Percentiles rank a stretch among this genome's conserved stretches.
Evolutionary conservation across 2,797 vertebrate species (phyloP).

Genomic region (Onychomys arenicola): DNA sequence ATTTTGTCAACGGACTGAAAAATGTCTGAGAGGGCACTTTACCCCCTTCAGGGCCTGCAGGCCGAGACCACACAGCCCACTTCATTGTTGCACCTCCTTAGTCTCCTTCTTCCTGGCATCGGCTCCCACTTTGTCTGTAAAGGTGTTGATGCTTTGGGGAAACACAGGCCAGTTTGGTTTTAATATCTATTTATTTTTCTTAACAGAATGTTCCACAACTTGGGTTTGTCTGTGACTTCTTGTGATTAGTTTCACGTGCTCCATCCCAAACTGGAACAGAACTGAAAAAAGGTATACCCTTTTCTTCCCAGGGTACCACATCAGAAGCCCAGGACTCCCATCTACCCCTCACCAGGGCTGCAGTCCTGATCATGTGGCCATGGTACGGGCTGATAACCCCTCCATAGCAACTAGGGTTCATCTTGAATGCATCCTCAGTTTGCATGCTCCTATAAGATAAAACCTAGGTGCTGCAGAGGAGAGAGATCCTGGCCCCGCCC

Average conservation of each 20-base stretch:
- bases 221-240: constrained; percentile 40
- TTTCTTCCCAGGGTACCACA: background rate
- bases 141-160: background rate
- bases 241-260: background rate
- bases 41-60: background rate
- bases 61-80: background rate
- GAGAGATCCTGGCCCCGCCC: background rate
- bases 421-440: background rate
- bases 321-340: background rate
- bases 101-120: background rate
- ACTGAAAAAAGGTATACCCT: background rate
- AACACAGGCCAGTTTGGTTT: background rate
- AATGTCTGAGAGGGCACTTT: background rate
- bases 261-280: background rate
- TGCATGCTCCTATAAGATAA: background rate
- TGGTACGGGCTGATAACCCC: background rate
- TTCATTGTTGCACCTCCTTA: background rate
- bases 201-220: background rate
- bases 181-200: background rate
- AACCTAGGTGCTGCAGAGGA: background rate
- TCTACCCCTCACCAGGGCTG: background rate
- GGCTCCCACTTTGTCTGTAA: constrained; percentile 9
- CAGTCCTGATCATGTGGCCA: background rate
- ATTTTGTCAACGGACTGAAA: background rate
- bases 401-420: too few relatives aligned